Percentiles rank a stretch among this genome's conserved stretches.
Evolutionary conservation across 2,888 invertebrate species (phyloP).

Genomic region (Drepanosiphum platanoidis): DNA sequence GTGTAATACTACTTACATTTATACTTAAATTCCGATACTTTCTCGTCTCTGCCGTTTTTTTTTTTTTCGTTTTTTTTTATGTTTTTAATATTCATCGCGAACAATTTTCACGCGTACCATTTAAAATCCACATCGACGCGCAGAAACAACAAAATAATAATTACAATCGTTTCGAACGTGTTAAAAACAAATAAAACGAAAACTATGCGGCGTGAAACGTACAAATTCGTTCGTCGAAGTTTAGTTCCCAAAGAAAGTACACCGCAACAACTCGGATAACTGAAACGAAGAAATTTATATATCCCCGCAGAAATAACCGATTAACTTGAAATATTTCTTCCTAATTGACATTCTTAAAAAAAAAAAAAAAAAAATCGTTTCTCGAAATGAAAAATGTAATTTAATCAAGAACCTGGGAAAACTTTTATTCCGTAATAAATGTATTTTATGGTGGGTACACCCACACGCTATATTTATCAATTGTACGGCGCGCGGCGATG

Average conservation of each 20-base stretch:
- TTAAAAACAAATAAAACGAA: neutral
- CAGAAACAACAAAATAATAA: too few species aligned
- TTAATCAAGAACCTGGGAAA: neutral
- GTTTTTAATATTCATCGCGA: too few species aligned
- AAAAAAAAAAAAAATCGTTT: neutral
- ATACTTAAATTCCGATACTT: neutral
- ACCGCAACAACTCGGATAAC: neutral
- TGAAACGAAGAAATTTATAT: neutral
- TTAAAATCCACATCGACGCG: too few species aligned
- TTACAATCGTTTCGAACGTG: neutral
- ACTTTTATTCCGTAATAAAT: slow-evolving; percentile 16
- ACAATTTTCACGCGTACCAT: too few species aligned
- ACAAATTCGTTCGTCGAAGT: neutral
- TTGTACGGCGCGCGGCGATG: neutral
- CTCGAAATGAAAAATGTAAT: neutral
- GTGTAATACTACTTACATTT: neutral
- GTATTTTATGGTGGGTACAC: neutral
- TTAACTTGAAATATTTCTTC: neutral
- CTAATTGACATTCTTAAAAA: neutral
- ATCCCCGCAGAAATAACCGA: neutral
- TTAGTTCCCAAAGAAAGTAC: neutral
- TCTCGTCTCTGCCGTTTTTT: neutral
- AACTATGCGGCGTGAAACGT: neutral
- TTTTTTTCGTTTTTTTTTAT: too few species aligned
- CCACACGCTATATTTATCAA: neutral